phyloP scores from a whole-genome alignment of 2,888 invertebrate genomes.

The Eledona agricola region DNA sequence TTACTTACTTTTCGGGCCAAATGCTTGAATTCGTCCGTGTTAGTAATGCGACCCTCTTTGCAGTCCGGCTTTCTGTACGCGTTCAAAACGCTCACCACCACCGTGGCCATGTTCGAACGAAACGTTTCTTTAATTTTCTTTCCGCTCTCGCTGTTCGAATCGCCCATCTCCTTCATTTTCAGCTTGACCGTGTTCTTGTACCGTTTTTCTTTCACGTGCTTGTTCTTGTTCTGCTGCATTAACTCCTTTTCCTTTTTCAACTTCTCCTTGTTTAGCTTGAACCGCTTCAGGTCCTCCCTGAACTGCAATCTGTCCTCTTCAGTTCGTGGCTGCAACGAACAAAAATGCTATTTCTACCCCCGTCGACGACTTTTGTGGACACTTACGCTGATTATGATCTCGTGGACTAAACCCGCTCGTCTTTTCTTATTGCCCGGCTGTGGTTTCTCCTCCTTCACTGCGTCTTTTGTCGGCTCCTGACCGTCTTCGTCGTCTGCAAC shows the following conservation, averaged over 20 bases:
- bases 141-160: slow-evolving; percentile 65
- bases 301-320: slow-evolving; percentile 80
- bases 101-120: slow-evolving; percentile 79
- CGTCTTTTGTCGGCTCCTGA: slow-evolving; percentile 34
- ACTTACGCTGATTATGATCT: slow-evolving; percentile 73
- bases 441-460: slow-evolving; percentile 50
- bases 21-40: slow-evolving; percentile 93
- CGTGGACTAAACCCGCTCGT: slow-evolving; percentile 68
- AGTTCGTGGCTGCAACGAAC: slow-evolving; percentile 72
- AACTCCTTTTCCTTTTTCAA: slow-evolving; percentile 73
- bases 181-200: slow-evolving; percentile 51
- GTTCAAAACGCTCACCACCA: slow-evolving; percentile 87
- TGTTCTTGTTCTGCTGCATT: slow-evolving; percentile 58
- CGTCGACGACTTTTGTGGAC: slow-evolving; percentile 1
- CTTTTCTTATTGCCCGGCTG: slow-evolving; percentile 59
- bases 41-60: slow-evolving; percentile 82
- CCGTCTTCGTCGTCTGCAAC: slow-evolving; percentile 53
- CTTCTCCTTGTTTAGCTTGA: slow-evolving; percentile 83
- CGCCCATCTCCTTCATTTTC: slow-evolving; percentile 58
- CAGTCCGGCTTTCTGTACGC: slow-evolving; percentile 89
- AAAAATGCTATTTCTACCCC: slow-evolving; percentile 1
- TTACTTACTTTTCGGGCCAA: slow-evolving; percentile 86
- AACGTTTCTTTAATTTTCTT: slow-evolving; percentile 87
- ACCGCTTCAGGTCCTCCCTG: slow-evolving; percentile 75
- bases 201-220: slow-evolving; percentile 46